These are phyloP conservation scores for Anolis sagrei DNA, from an alignment of 2,113 vertebrate species.

Conservation along the genomic window DNA sequence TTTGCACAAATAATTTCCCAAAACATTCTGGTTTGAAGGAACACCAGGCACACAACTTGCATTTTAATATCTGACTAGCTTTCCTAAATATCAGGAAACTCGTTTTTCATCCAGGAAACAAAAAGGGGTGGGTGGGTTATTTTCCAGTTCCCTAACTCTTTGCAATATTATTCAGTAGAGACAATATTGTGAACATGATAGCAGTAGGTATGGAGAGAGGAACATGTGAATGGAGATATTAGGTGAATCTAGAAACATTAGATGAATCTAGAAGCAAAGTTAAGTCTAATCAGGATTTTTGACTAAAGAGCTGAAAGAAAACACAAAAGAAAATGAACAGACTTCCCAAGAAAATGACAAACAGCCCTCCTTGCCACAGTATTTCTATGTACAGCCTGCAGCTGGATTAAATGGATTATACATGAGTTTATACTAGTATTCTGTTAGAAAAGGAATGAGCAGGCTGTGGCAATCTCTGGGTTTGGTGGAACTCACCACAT, in stretches of 20 bases:
- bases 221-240: not conserved
- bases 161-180: not conserved
- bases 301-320: constrained; percentile 49
- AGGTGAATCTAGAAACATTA: not conserved
- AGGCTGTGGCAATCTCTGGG: no score
- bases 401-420: constrained; percentile 65
- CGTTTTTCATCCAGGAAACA: not conserved
- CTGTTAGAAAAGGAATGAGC: no score
- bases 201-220: not conserved
- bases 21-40: not conserved
- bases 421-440: no score
- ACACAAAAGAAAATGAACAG: constrained; percentile 55
- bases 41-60: not conserved
- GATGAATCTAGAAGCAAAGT: not conserved
- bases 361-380: constrained; percentile 77
- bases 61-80: not conserved
- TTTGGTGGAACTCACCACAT: no score
- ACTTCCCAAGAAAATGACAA: constrained; percentile 60
- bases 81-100: not conserved
- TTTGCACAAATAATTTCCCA: no score
- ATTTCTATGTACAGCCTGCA: constrained; percentile 84
- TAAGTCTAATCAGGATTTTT: no score
- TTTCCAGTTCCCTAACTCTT: not conserved
- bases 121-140: not conserved
- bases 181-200: not conserved